Conservation (phyloP, 30 jellyfish, hydroid and myxozoan species). For the Pelagia noctiluca region DNA sequence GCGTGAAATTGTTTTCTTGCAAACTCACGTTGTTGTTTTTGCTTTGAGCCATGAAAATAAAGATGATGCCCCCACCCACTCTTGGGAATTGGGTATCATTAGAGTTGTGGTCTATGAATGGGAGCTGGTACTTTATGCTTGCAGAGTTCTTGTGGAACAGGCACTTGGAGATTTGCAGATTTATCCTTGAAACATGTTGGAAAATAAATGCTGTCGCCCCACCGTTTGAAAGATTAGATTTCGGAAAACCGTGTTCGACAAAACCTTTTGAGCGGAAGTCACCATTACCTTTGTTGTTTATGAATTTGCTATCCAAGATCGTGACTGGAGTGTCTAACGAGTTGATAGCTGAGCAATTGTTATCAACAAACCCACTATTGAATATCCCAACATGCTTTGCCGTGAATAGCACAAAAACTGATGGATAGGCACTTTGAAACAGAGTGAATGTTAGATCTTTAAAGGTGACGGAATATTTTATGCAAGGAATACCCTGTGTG, state of each 20-base stretch:
- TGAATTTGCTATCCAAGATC: conserved; percentile 20
- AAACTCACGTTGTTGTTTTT: conserved; percentile 26
- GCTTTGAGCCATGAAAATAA: conserved; percentile 43
- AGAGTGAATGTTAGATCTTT: conserved; percentile 33
- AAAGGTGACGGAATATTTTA: conserved; percentile 51
- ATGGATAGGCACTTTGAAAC: conserved; percentile 58
- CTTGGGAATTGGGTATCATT: conserved; percentile 55
- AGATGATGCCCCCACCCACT: conserved; percentile 84
- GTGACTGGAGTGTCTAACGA: conserved; percentile 62
- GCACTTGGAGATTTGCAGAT: conserved; percentile 19
- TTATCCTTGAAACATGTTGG: not conserved
- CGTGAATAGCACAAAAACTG: conserved; percentile 63
- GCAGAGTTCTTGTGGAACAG: conserved; percentile 58
- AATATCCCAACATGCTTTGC: conserved; percentile 12
- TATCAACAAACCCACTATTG: conserved; percentile 39
- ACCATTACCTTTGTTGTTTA: conserved; percentile 51
- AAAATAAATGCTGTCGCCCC: conserved; percentile 83
- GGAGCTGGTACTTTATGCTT: conserved; percentile 7
- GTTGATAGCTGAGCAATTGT: conserved; percentile 79
- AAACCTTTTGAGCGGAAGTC: too few relatives aligned
- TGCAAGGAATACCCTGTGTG: not conserved
- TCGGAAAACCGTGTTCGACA: conserved; percentile 77
- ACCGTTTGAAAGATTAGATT: conserved; percentile 66
- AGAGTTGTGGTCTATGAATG: conserved; percentile 18
- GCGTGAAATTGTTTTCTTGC: conserved; percentile 15